Evolutionary conservation across 1,140 invertebrate genomes (phyloP), one percentile per base, ranked within the genome.

Genomic region (Leptonema lineaticorne): DNA sequence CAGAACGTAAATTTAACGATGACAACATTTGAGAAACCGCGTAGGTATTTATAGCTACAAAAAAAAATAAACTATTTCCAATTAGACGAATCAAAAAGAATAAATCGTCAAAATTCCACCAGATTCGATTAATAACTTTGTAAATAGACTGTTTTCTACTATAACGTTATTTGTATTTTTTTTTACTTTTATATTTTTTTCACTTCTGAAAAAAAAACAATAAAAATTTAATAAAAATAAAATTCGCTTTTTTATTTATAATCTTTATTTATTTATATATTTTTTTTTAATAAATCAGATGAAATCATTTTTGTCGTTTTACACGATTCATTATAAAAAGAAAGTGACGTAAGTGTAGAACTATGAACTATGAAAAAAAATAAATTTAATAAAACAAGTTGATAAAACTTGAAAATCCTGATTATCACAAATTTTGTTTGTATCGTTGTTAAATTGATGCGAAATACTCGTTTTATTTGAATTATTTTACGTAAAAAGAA

Each of bases 1-100:
- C 63, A 84, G 82, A n/a, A n/a, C n/a, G n/a, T n/a, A n/a, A n/a
- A n/a, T n/a, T n/a, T n/a, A n/a, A n/a, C n/a, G n/a, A n/a, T n/a
- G n/a, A n/a, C n/a, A n/a, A n/a, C 66, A 85, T 89, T 74, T 89
- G 79, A 78, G 46, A 8, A 30, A 58, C 27, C 14, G 4, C 1
- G 20, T 26, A 7, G 11, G 5, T 33, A 33, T 33, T 5, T 33
- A 41, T 41, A 41, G 37, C 11, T 41, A 41, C 2, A 33, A 33
- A 33, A 33, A 33, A 33, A 33, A 33, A 41, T 2, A 41, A 9
- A 4, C 9, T 14, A 16, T 11, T 9, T 9, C 37, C 11, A 9
- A 41, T 11, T 41, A 16, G 11, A 41, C n/a, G 37, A 41, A 41
- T 14, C 37, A 41, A n/a, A 16, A 48, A 4, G 9, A 48, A 48